Evolutionary conservation across 2,888 invertebrate species (phyloP), one percentile per base, ranked within the genome.

Genomic region (Lysandra coridon): DNA sequence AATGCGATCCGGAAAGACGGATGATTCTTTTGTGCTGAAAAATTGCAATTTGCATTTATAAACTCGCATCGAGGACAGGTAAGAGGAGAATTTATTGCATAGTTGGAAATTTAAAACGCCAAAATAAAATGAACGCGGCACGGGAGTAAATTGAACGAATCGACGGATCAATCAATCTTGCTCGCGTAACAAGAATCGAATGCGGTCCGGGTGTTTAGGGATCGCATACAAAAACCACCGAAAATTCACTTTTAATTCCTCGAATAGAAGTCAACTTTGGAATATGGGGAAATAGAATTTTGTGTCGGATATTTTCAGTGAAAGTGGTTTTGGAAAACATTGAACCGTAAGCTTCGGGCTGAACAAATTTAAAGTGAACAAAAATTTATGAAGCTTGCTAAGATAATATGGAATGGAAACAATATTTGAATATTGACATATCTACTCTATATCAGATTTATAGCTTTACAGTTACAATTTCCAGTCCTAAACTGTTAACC

Each of bases 31-130:
- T 82, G 82, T 82, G 80, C 79, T 80, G 78, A 80, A 78, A 80
- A 79, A 81, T 82, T 78, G 81, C 80, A 80, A 82, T 82, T 81
- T 83, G 81, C 79, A 79, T 80, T 82, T 80, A 75, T 80, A 73
- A 80, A 79, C 78, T 82, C 79, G 76, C 81, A 79, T 80, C 80
- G 81, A 80, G 81, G 82, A 82, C 80, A 80, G 80, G 60, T 79
- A 44, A 75, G 74, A 60, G 73, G 79, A 74, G 73, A 60, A 75
- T 79, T 78, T 79, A 62, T 79, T 76, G 76, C 76, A 53, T 76
- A 53, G 76, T 76, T 76, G 76, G 76, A 76, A 57, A 76, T 76
- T 76, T 76, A 53, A 53, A 75, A 76, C 33, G 76, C 76, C 76
- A 53, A 76, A 76, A 76, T 76, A 76, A 76, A 76, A 76, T 76